Evolutionary conservation across 92 coral and sea anemone species (phyloP), one percentile per base, ranked within the genome.

Genomic region (Metridium senile): DNA sequence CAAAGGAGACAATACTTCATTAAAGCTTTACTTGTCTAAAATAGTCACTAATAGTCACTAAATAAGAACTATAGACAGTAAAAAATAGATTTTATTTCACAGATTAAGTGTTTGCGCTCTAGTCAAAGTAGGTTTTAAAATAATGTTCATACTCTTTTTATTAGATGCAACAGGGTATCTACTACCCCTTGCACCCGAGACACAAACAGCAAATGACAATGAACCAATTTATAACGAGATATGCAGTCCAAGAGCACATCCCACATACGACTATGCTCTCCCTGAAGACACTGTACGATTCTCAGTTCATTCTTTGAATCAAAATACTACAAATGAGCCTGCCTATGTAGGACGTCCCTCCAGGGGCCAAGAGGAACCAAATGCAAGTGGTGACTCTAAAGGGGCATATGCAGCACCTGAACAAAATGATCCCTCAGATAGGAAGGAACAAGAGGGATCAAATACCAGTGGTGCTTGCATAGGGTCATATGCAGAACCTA

Each of bases 211-310:
- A 8, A 73, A 1, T 11, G 27, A 72, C 17, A 53, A 58, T 19
- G 76, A 71, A 19, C 78, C 78, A 31, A 31, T 73, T 20, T 73
- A 73, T 28, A 73, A 73, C 28, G 78, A 73, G 56, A 73, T 73
- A 31, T 66, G 78, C 23, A 73, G 78, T 28, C 78, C 78, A n/a
- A 8, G 49, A 11, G 16, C 47, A 47, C 74, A 33, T 1, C 74
- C 62, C 16, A 32, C 45, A 0, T 73, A 73, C 28, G 78, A 73
- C 68, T 73, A 73, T 23, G 78, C 78, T 1, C 78, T 73, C 28
- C 78, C 78, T 16, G 78, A 73, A 26, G 21, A 73, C 67, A 73
- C 78, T 16, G 68, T 58, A 34, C 77, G 77, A 45, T 28, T 72
- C 10, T 54, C 77, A 31, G 27, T 29, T 17, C 77, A 72, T 54